These are phyloP conservation scores for Chironomus riparius DNA, from an alignment of 2,888 invertebrate species.

Conservation along the genomic window DNA sequence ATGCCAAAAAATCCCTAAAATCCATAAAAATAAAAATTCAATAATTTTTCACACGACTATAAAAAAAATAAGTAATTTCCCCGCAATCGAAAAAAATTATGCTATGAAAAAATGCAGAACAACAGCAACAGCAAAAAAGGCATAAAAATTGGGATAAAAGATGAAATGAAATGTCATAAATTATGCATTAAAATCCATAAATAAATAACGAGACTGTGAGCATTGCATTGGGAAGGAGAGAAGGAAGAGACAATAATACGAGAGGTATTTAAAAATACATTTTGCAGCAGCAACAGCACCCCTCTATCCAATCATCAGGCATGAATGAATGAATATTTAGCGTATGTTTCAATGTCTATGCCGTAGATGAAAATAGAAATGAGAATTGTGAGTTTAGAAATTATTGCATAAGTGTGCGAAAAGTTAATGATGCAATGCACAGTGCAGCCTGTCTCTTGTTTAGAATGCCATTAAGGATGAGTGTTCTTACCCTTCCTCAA, in stretches of 20 bases:
- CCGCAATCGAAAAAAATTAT: not conserved
- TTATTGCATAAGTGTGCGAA: constrained; percentile 1
- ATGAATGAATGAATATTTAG: not conserved
- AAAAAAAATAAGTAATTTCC: not conserved
- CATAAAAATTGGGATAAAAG: not conserved
- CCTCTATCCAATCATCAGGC: not conserved
- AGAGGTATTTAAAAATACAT: constrained; percentile 2
- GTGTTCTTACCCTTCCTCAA: not conserved
- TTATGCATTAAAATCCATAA: constrained; percentile 17
- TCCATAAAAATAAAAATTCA: not conserved
- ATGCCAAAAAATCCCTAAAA: not conserved
- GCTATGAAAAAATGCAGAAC: too few species aligned
- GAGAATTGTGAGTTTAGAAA: not conserved
- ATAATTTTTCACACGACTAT: not conserved
- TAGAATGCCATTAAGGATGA: not conserved
- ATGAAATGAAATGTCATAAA: not conserved
- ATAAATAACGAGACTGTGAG: constrained; percentile 1
- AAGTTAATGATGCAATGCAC: not conserved
- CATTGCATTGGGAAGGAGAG: not conserved
- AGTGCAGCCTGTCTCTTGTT: not conserved
- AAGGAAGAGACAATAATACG: not conserved
- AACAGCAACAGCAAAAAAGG: too few species aligned
- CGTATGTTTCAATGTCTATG: not conserved
- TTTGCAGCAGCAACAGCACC: not conserved
- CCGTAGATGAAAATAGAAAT: not conserved